Conservation (phyloP, 2,113 vertebrate genomes). For the Perccottus glenii region DNA sequence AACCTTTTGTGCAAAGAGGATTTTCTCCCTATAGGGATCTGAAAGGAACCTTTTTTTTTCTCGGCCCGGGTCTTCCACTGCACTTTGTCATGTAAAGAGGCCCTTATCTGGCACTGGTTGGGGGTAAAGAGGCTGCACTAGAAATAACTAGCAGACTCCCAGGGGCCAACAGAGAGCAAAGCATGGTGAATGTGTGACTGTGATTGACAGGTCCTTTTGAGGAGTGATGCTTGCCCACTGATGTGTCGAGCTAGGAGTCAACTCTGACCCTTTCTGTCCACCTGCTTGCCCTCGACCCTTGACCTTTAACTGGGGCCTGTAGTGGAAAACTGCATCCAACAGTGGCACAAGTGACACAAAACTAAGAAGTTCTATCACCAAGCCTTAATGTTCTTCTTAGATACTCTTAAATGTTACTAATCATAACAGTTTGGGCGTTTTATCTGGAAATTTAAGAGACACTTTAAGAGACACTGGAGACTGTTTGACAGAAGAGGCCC, state of each 20-base stretch:
- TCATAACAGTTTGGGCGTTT: too few species aligned
- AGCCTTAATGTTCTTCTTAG: too few species aligned
- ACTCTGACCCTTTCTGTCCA: constrained; percentile 71
- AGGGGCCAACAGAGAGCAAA: constrained; percentile 55
- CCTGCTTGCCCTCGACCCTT: constrained; percentile 71
- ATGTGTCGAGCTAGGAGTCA: constrained; percentile 67
- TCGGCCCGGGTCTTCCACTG: constrained; percentile 56
- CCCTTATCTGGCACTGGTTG: constrained; percentile 67
- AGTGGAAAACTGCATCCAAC: not conserved
- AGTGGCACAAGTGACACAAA: not conserved
- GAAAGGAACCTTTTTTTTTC: constrained; percentile 64
- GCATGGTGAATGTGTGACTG: constrained; percentile 66
- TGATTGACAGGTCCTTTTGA: constrained; percentile 78
- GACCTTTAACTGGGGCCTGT: constrained; percentile 50
- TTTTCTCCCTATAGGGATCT: constrained; percentile 59
- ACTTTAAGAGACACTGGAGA: too few species aligned
- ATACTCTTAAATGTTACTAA: too few species aligned
- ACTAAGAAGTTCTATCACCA: not conserved
- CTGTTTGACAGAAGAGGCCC: too few species aligned
- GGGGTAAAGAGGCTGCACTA: constrained; percentile 58
- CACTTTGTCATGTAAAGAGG: constrained; percentile 83
- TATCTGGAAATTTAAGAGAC: too few species aligned
- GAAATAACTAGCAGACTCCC: constrained; percentile 56
- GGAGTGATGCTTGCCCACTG: constrained; percentile 50
- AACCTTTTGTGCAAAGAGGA: constrained; percentile 54